These are phyloP conservation scores for Myotis planiceps DNA, from an alignment of 2,797 vertebrate genomes.

Conservation along the genomic window DNA sequence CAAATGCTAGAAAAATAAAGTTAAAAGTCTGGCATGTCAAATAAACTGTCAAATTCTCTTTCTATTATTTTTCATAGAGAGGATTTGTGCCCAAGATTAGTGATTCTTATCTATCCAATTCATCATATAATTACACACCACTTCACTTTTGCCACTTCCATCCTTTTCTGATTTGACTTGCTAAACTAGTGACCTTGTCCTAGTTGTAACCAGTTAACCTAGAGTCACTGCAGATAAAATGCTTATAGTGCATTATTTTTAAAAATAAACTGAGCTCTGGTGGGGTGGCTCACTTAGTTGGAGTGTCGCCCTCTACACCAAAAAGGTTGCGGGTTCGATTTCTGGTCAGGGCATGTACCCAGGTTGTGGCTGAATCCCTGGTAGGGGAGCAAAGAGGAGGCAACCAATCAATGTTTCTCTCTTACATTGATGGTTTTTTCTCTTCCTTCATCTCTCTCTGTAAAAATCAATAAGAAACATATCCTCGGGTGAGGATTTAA, in stretches of 20 bases:
- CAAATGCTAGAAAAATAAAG: not conserved
- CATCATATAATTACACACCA: not conserved
- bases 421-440: not conserved
- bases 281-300: not conserved
- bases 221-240: not conserved
- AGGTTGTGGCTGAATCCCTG: not conserved
- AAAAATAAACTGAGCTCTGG: not conserved
- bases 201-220: not conserved
- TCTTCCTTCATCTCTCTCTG: not conserved
- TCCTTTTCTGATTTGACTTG: not conserved
- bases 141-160: not conserved
- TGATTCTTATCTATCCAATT: not conserved
- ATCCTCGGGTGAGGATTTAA: not conserved
- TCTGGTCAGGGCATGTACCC: not conserved
- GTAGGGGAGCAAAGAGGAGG: not conserved
- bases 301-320: not conserved
- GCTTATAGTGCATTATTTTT: not conserved
- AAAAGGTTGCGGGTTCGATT: not conserved
- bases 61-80: not conserved
- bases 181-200: not conserved
- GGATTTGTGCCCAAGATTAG: not conserved
- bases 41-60: not conserved
- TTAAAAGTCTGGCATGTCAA: not conserved
- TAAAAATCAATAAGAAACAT: not conserved
- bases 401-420: not conserved